These are phyloP conservation scores for Chunga burmeisteri DNA, from an alignment of 2,113 vertebrate genomes.

Conservation along the genomic window DNA sequence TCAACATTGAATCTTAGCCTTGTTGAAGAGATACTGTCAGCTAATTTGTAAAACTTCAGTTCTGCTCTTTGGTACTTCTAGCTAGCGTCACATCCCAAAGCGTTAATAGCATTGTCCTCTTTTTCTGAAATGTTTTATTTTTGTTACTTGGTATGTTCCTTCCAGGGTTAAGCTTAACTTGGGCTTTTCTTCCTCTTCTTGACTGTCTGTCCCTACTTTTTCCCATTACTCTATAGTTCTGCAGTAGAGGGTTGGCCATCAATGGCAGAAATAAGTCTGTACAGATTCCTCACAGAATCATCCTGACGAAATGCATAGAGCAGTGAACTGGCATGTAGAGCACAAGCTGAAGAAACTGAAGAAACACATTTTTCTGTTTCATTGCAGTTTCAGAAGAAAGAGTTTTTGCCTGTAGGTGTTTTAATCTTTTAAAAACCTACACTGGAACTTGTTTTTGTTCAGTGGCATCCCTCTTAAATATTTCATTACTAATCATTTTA, in stretches of 20 bases:
- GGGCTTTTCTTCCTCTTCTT: neutral
- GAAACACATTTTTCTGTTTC: neutral
- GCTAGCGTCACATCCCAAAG: neutral
- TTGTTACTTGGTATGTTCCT: neutral
- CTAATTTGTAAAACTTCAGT: neutral
- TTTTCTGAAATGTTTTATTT: neutral
- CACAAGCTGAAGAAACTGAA: neutral
- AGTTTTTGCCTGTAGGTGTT: neutral
- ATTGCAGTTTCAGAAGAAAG: neutral
- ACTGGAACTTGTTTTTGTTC: neutral
- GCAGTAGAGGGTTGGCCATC: neutral
- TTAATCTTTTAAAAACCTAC: neutral
- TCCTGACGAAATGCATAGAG: accelerated
- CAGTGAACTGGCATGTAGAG: neutral
- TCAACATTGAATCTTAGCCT: neutral
- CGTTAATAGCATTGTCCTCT: neutral
- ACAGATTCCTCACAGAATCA: neutral
- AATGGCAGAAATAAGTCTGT: neutral
- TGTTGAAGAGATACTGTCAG: neutral
- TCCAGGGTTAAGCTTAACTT: neutral
- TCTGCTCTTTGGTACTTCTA: neutral
- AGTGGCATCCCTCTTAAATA: neutral
- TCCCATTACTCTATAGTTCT: neutral
- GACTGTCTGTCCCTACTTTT: neutral
- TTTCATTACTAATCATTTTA: neutral